Evolutionary conservation across 2,113 vertebrate species (phyloP), one percentile per base, ranked within the genome.

Genomic region (Herpetotheres cachinnans): DNA sequence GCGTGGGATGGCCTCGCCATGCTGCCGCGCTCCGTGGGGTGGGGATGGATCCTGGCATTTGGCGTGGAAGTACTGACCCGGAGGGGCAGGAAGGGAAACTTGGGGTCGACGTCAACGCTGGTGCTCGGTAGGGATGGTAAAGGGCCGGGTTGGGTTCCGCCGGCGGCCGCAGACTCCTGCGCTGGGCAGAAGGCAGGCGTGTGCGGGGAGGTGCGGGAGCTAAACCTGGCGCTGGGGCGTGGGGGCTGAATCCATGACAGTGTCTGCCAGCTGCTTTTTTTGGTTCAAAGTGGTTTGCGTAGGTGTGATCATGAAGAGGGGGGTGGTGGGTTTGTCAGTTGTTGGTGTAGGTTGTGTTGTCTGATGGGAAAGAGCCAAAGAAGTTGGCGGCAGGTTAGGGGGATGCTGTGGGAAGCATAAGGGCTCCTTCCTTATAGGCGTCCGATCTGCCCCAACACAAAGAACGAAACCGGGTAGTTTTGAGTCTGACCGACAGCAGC

Each of bases 381-480:
- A 0, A 12, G 16, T 7, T 6, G 13, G 0, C 3, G 1, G 25
- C 1, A 30, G 27, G n/a, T 10, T 6, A 1, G 34, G 38, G 52
- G 61, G 44, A 6, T 5, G 66, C 58, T 11, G 27, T 3, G 6
- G 74, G 42, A 19, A 10, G 22, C 4, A 0, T 2, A 4, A 15
- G 29, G 44, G 6, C 25, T 72, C 24, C 18, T 38, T 58, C 44
- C 46, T 32, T 36, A 12, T 15, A 30, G 46, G 59, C 4, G 1
- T 16, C 81, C 27, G 49, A 7, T 62, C 36, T 29, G 32, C 32
- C 44, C 50, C 50, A 7, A 26, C 27, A 10, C 44, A 59, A 36
- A 32, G 58, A 12, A 11, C 1, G 6, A 36, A 40, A 52, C 4
- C 4, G 0, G 26, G 44, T 29, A 10, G 32, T 19, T 49, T 49